These are phyloP conservation scores for Murina feae DNA, from an alignment of 2,113 vertebrate genomes.

Conservation along the genomic window DNA sequence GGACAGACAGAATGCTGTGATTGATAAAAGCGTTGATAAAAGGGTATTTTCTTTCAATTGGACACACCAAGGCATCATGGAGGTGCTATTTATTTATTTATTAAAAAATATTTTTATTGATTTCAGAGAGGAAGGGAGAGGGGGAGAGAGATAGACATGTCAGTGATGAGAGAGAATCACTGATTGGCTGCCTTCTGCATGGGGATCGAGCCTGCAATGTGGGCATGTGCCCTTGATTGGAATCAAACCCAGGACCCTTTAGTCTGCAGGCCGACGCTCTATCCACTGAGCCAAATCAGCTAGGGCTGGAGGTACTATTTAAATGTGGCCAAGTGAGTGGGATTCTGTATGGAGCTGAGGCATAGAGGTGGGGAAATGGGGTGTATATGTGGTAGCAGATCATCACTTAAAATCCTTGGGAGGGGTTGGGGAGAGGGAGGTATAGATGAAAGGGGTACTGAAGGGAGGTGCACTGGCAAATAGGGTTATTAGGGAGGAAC, in stretches of 20 bases:
- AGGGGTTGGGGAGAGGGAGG: not conserved
- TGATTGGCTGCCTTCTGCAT: too few species aligned
- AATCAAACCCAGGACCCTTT: too few species aligned
- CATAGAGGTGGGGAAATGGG: not conserved
- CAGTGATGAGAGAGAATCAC: too few species aligned
- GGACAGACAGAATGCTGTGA: not conserved
- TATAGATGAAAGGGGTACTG: not conserved
- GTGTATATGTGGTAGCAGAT: not conserved
- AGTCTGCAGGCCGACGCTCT: too few species aligned
- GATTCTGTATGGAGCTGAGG: not conserved
- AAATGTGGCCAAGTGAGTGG: not conserved
- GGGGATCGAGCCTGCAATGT: too few species aligned
- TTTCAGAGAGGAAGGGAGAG: too few species aligned
- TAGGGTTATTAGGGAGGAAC: not conserved
- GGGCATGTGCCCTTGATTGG: too few species aligned
- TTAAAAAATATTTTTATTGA: too few species aligned
- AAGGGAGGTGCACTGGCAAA: not conserved
- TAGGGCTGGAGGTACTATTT: not conserved
- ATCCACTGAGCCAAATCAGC: too few species aligned
- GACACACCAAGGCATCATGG: not conserved
- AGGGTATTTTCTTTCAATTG: not conserved
- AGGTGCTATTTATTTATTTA: not conserved
- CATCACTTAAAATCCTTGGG: not conserved
- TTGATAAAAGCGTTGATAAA: too few species aligned
- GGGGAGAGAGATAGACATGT: too few species aligned